Evolutionary conservation across 1,140 invertebrate species (phyloP).

Genomic region (Pachyrhynchus sulphureomaculatus): DNA sequence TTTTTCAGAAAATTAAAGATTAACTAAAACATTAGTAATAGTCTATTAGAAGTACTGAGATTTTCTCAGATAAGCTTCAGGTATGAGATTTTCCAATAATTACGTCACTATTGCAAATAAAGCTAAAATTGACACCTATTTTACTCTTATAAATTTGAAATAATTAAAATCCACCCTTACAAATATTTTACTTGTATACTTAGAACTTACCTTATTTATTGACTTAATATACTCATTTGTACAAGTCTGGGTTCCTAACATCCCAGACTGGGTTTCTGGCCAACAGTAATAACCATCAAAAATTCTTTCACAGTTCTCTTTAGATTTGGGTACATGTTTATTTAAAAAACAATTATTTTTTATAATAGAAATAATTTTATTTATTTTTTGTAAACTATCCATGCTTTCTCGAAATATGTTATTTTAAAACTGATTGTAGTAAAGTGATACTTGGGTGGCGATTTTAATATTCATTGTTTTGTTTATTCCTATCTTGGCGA

Average conservation of each 20-base stretch:
- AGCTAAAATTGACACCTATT: too few species aligned
- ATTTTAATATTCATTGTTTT: slow-evolving; percentile 19
- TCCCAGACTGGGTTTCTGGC: slow-evolving; percentile 54
- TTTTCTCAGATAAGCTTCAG: too few species aligned
- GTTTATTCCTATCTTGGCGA: background rate
- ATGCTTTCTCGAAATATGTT: slow-evolving; percentile 7
- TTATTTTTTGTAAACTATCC: background rate
- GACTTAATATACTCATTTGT: slow-evolving; percentile 57
- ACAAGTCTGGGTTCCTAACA: slow-evolving; percentile 52
- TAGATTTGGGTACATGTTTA: background rate
- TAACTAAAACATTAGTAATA: too few species aligned
- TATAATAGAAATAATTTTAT: background rate
- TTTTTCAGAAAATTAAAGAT: too few species aligned
- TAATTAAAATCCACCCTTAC: too few species aligned
- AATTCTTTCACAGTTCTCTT: slow-evolving; percentile 35
- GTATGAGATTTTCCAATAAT: too few species aligned
- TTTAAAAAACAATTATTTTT: background rate
- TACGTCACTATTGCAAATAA: too few species aligned
- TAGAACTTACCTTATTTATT: slow-evolving; percentile 51
- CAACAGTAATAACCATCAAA: slow-evolving; percentile 62
- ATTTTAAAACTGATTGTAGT: slow-evolving; percentile 16
- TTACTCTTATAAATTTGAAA: too few species aligned
- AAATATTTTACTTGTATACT: too few species aligned
- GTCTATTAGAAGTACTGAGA: too few species aligned
- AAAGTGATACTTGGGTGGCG: slow-evolving; percentile 40